These are phyloP conservation scores for Oncorhynchus kisutch DNA, from an alignment of 2,113 vertebrate species.

Conservation along the genomic window DNA sequence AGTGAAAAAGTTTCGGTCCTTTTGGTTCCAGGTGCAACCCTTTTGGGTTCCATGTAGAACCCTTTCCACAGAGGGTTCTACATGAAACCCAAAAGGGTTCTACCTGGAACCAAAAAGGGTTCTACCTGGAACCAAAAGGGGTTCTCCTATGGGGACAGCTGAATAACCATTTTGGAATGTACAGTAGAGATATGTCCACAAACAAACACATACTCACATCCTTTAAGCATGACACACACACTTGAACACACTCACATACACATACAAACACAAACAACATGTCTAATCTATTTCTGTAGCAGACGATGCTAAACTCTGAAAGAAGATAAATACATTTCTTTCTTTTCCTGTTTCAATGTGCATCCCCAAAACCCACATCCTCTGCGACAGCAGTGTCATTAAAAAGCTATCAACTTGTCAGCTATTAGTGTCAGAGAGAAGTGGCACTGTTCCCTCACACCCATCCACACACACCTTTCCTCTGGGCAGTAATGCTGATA, in stretches of 20 bases:
- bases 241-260: not conserved
- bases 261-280: not conserved
- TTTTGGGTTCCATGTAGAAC: too few relatives aligned
- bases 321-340: not conserved
- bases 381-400: conserved; percentile 55
- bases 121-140: too few relatives aligned
- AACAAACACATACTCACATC: not conserved
- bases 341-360: conserved; percentile 26
- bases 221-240: too few relatives aligned
- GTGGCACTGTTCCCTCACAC: not conserved
- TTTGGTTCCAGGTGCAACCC: too few relatives aligned
- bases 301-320: not conserved
- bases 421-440: conserved; percentile 27
- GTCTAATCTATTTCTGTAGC: too few relatives aligned
- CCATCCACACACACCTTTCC: conserved; percentile 49
- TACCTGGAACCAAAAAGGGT: too few relatives aligned
- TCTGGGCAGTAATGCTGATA: conserved; percentile 27
- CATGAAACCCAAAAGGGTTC: too few relatives aligned
- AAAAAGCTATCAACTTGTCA: conserved; percentile 50
- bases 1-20: too few relatives aligned
- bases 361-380: conserved; percentile 60
- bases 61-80: too few relatives aligned
- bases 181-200: too few relatives aligned
- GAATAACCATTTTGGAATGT: too few relatives aligned
- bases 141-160: too few relatives aligned